Evolutionary conservation across 2,113 vertebrate genomes (phyloP).

Genomic region (Pelecanoides urinatrix): DNA sequence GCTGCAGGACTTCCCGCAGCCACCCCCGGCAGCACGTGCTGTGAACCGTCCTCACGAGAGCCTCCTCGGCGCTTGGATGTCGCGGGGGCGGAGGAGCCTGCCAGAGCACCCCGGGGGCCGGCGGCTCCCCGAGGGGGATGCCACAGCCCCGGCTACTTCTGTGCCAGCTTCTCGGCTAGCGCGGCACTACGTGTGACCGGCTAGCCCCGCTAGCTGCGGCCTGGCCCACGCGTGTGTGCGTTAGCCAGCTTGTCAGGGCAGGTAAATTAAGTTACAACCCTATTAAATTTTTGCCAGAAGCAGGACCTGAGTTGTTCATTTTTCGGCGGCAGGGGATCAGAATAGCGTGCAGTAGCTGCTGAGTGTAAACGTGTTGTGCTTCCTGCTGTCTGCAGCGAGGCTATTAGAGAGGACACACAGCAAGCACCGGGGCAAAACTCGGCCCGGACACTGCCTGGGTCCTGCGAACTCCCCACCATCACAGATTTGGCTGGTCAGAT

Average conservation of each 20-base stretch:
- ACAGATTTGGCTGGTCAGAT: background rate
- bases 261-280: background rate
- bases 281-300: background rate
- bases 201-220: background rate
- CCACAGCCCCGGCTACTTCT: background rate
- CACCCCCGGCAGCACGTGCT: background rate
- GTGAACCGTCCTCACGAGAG: accelerated
- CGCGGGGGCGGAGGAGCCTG: background rate
- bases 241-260: background rate
- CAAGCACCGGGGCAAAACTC: background rate
- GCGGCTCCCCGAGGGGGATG: background rate
- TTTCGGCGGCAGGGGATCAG: background rate
- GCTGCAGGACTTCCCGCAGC: background rate
- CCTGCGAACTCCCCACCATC: background rate
- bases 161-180: background rate
- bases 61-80: background rate
- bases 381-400: background rate
- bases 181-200: accelerated
- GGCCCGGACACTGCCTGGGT: accelerated
- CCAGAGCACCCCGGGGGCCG: background rate
- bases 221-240: background rate
- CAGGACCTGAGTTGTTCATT: background rate
- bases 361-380: accelerated
- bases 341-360: accelerated
- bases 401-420: background rate